These are phyloP conservation scores for Poecile atricapillus DNA, from an alignment of 2,113 vertebrate genomes.

Conservation along the genomic window DNA sequence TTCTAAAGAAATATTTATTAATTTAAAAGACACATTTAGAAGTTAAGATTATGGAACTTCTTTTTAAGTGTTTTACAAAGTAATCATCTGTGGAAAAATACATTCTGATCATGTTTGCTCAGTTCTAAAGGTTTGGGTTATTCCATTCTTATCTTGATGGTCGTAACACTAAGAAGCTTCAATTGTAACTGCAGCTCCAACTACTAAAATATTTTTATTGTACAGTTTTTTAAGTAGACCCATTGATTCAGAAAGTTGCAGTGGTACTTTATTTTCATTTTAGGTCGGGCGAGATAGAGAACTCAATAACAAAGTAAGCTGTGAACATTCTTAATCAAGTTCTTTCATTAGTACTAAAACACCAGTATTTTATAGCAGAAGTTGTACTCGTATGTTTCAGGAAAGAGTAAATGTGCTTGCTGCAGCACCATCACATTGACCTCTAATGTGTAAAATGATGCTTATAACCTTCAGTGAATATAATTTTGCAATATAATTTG, in stretches of 20 bases:
- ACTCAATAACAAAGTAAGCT: not conserved
- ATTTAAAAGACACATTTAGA: not conserved
- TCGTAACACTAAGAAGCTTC: not conserved
- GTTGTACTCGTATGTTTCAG: not conserved
- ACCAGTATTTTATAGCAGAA: fast-evolving
- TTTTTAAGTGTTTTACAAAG: not conserved
- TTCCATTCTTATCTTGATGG: not conserved
- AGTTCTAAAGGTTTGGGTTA: not conserved
- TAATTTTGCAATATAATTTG: conserved; percentile 8
- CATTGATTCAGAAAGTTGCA: not conserved
- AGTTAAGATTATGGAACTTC: not conserved
- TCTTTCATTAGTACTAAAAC: not conserved
- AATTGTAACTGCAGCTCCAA: not conserved
- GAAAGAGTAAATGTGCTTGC: not conserved
- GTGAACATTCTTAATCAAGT: not conserved
- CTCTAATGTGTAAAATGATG: conserved; percentile 24
- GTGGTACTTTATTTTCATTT: conserved; percentile 13
- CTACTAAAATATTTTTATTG: not conserved
- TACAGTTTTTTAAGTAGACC: not conserved
- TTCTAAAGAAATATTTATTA: conserved; percentile 30
- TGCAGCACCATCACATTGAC: not conserved
- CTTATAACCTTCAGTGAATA: not conserved
- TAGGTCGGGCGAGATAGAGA: not conserved
- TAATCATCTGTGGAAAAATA: not conserved
- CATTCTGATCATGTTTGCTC: not conserved